phyloP scores from a whole-genome alignment of 2,888 invertebrate genomes.

The Latheticus oryzae region DNA sequence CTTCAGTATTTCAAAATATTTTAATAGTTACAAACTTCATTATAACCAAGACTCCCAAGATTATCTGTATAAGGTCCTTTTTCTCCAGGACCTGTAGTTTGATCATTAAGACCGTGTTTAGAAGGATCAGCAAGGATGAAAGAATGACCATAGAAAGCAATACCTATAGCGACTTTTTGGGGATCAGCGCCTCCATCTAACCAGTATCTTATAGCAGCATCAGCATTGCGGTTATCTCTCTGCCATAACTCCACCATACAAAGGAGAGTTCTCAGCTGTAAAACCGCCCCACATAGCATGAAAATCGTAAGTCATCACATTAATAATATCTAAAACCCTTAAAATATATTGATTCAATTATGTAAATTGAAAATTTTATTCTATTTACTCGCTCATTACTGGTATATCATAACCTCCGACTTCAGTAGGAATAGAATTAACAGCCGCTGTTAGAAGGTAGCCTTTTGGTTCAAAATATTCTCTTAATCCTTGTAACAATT shows the following conservation, averaged over 20 bases:
- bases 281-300: constrained; percentile 37
- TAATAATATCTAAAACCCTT: constrained; percentile 37
- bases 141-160: constrained; percentile 38
- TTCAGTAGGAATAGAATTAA: constrained; percentile 67
- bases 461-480: constrained; percentile 67
- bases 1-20: too few relatives aligned
- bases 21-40: too few relatives aligned
- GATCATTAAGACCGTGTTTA: constrained; percentile 27
- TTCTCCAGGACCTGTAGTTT: constrained; percentile 28
- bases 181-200: constrained; percentile 37
- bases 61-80: constrained; percentile 36
- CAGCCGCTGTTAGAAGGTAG: constrained; percentile 69
- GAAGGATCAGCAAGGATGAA: constrained; percentile 28
- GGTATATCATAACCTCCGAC: constrained; percentile 70
- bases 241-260: constrained; percentile 41
- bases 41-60: constrained; percentile 38
- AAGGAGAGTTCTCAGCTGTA: constrained; percentile 36
- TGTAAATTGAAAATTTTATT: neutral
- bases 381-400: constrained; percentile 66
- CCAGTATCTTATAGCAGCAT: constrained; percentile 40
- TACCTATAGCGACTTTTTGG: constrained; percentile 34
- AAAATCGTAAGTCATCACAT: constrained; percentile 40
- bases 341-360: constrained; percentile 31
- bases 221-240: constrained; percentile 33
- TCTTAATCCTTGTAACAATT: constrained; percentile 68